Base-by-base conservation (phyloP, 2,888 invertebrate species). In the Oscheius myriophilus region DNA sequence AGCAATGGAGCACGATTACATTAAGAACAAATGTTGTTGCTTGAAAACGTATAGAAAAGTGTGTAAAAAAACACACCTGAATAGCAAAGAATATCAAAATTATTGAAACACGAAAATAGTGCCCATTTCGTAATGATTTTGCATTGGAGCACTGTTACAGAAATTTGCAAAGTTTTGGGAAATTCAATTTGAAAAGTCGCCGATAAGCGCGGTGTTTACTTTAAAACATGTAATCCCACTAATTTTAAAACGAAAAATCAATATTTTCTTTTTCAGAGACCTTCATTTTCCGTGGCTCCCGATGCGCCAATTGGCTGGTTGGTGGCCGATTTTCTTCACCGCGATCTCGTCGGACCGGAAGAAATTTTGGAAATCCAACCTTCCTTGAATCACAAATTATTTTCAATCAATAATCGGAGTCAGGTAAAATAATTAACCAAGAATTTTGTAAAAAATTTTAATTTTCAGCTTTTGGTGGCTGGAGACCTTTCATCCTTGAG, bases 311-410 rank as follows among this genome's bases (percentile, higher is more conserved):
- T 43, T 12, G 65, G 65, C 54, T 65, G 55, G 54, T 45, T 65
- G 55, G 65, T 65, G n/a, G 65, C 43, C 46, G 65, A 65, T 45
- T 42, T 65, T 2, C 55, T 65, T 7, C 39, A 65, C 26, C 18
- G 42, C 14, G 65, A 65, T 11, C 46, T 65, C 26, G 55, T 65
- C 26, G 55, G 55, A 18, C n/a, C 49, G 39, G 65, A 65, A 26
- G 65, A 65, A 23, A 18, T 21, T 14, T 25, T 65, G 25, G 16
- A 43, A 21, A 18, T 65, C 1, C 65, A 65, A 46, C 65, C 65
- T 18, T 65, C 65, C 6, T 45, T 33, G 42, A 43, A 65, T 25
- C 45, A 55, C 45, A 54, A 55, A 33, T 39, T 55, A 9, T 65
- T 65, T 25, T 43, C 55, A 7, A 55, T 46, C 26, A 65, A 65